Evolutionary conservation across 2,113 vertebrate genomes (phyloP).

Genomic region (Mobula hypostoma): DNA sequence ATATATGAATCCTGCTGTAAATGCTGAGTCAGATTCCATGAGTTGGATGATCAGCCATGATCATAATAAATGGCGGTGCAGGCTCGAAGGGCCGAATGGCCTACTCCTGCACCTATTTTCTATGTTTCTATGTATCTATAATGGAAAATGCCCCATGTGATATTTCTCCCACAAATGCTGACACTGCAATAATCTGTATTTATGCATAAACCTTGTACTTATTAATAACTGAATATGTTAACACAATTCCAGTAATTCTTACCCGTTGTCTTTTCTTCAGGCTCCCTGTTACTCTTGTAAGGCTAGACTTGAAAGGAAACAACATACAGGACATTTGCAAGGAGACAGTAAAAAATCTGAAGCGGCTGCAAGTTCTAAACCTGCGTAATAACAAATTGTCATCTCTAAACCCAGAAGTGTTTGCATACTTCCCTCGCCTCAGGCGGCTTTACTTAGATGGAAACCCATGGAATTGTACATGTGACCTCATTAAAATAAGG

Average conservation of each 20-base stretch:
- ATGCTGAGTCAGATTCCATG: too few relatives aligned
- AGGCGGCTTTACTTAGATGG: slow-evolving; percentile 65
- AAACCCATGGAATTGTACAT: slow-evolving; percentile 73
- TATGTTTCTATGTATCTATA: too few relatives aligned
- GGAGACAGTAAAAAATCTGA: slow-evolving; percentile 60
- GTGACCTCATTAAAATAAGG: slow-evolving; percentile 59
- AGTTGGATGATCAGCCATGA: too few relatives aligned
- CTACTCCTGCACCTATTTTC: too few relatives aligned
- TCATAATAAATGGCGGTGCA: too few relatives aligned
- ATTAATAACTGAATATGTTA: background rate
- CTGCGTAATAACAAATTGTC: slow-evolving; percentile 68
- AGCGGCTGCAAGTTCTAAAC: slow-evolving; percentile 71
- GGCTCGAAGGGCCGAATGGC: too few relatives aligned
- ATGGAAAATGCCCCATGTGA: background rate
- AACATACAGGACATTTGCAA: slow-evolving; percentile 56
- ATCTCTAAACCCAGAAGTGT: slow-evolving; percentile 51
- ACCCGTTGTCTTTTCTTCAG: slow-evolving; percentile 48
- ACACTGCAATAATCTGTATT: background rate
- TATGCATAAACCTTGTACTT: background rate
- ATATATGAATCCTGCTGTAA: too few relatives aligned
- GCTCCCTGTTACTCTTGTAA: slow-evolving; percentile 63
- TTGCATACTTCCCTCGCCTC: slow-evolving; percentile 60
- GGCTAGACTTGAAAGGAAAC: slow-evolving; percentile 70
- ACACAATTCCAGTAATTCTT: background rate
- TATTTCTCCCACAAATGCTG: background rate